Evolutionary conservation across 1,140 invertebrate species (phyloP), one percentile per base, ranked within the genome.

Genomic region (Drosophila tropicalis): DNA sequence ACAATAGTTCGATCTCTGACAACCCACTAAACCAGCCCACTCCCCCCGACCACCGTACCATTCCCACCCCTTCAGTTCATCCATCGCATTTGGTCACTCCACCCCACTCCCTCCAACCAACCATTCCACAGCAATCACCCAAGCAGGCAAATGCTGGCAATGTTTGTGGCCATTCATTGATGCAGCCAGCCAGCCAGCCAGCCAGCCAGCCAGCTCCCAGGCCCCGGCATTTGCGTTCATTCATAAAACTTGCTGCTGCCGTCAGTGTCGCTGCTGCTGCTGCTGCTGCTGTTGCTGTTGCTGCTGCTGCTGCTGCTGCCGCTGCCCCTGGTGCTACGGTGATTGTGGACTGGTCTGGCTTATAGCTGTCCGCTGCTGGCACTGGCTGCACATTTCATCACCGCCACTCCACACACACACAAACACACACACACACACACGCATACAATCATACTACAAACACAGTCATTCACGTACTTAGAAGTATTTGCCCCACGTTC

Each of bases 1-100:
- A 89, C 85, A 90, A 89, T 89, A 89, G 72, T 90, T 89, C 84
- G 84, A 89, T 81, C 71, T 83, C 70, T 83, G 64, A 39, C 41
- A 40, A 29, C 13, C 64, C 44, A 47, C 44, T 47, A 47, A 47
- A 15, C 17, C 44, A 19, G 19, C 44, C 36, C 36, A 4, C 1
- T 19, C 4, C 40, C 1, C n/a, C 3, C 41, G 10, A n/a, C 13
- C 40, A 41, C 2, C 13, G 22, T 15, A 1, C 29, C n/a, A 12
- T 10, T 47, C 15, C 44, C n/a, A n/a, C 15, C 5, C 41, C 41
- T 5, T 2, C 5, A 15, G n/a, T 44, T 17, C 29, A 29, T 29
- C 29, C 29, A 29, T 29, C 7, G 9, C 44, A 29, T 29, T 29
- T 17, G 1, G 17, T 12, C 44, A 3, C 17, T 2, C 17, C 17